Conservation (phyloP, 37 sponge, comb jelly and placozoan genomes). For the Dysidea cf. avara region DNA sequence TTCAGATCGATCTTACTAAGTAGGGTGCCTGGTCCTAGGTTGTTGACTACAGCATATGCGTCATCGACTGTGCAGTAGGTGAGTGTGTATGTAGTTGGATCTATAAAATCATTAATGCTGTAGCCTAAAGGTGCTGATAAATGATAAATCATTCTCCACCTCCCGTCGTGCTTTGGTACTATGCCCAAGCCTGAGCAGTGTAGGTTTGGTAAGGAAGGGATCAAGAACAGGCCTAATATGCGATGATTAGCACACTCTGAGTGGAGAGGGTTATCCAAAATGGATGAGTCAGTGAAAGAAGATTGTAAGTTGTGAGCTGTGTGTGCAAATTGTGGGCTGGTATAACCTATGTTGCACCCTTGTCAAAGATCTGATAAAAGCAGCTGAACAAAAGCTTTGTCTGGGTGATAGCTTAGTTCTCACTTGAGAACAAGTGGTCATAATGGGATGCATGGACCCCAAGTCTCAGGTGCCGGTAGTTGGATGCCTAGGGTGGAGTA, state of each 20-base stretch:
- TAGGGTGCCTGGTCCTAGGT: background rate
- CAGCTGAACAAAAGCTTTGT: too few relatives aligned
- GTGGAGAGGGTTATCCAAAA: background rate
- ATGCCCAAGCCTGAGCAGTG: too few relatives aligned
- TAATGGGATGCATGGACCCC: too few relatives aligned
- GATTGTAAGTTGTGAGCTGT: too few relatives aligned
- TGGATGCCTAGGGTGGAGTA: too few relatives aligned
- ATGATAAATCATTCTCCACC: too few relatives aligned
- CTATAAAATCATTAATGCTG: constrained; percentile 39
- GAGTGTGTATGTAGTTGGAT: background rate
- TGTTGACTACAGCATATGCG: background rate
- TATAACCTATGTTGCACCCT: constrained; percentile 16
- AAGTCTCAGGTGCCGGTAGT: too few relatives aligned
- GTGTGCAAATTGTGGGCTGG: constrained; percentile 11
- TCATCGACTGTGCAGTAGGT: background rate
- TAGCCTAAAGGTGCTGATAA: constrained; percentile 19
- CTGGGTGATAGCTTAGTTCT: constrained; percentile 15
- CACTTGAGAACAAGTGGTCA: constrained; percentile 13
- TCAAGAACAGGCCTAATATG: constrained; percentile 19
- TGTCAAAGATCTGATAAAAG: too few relatives aligned
- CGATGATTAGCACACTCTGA: constrained; percentile 9
- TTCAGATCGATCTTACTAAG: constrained; percentile 14
- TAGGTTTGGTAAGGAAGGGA: too few relatives aligned
- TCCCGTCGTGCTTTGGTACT: too few relatives aligned
- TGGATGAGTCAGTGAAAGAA: constrained; percentile 7